Percentiles rank a stretch among this genome's conserved stretches.
Evolutionary conservation across 2,113 vertebrate species (phyloP).

Genomic region (Benitochromis conjunctus): DNA sequence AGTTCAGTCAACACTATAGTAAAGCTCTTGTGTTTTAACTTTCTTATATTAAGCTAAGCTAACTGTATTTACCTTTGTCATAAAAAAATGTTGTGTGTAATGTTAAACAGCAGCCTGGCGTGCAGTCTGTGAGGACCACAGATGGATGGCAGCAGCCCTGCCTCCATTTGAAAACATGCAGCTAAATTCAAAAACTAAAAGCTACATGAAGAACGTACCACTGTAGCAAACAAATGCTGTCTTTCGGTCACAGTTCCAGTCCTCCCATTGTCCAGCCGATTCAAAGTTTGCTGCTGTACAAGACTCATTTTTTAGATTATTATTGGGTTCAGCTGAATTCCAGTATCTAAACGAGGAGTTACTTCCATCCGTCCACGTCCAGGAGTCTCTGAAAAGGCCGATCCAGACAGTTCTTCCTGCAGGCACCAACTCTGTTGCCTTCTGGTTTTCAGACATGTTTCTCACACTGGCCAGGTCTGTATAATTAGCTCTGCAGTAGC

Average conservation of each 20-base stretch:
- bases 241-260: accelerated
- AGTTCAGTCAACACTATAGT: background rate
- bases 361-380: background rate
- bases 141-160: background rate
- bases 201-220: background rate
- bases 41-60: background rate
- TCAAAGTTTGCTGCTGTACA: accelerated
- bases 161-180: background rate
- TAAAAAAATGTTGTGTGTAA: background rate
- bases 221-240: background rate
- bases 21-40: background rate
- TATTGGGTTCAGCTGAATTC: accelerated
- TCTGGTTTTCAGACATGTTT: background rate
- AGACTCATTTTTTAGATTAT: accelerated
- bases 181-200: background rate
- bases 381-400: background rate
- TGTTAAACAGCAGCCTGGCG: background rate
- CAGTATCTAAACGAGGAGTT: background rate
- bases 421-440: background rate
- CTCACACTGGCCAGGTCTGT: background rate
- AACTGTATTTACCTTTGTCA: background rate
- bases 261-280: background rate
- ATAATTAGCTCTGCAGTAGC: background rate
- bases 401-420: background rate
- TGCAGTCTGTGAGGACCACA: background rate